A percentile compares a stretch with the other conserved stretches of the same genome.
Evolutionary conservation across 1,140 invertebrate species (phyloP).

Genomic region (Aethina tumida): DNA sequence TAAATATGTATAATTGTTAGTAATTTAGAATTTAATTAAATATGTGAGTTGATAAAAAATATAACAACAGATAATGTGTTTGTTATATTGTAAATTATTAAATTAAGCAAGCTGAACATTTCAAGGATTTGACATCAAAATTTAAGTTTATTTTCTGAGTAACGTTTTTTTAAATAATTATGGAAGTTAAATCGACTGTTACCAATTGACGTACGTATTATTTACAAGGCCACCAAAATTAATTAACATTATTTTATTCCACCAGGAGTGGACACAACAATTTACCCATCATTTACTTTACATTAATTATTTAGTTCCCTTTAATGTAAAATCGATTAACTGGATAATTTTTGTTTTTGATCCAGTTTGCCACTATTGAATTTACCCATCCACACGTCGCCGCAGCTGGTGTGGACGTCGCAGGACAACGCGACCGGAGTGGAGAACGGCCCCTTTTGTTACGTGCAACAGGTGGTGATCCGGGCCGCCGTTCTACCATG

Average conservation of each 20-base stretch:
- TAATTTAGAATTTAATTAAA: too few species aligned
- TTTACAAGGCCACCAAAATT: background rate
- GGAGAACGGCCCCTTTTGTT: slow-evolving; percentile 54
- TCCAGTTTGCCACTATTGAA: slow-evolving; percentile 67
- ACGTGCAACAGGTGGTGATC: slow-evolving; percentile 73
- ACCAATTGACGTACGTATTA: slow-evolving; percentile 4
- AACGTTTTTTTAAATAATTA: too few species aligned
- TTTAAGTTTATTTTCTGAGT: too few species aligned
- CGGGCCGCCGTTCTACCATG: slow-evolving; percentile 70
- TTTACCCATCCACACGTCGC: slow-evolving; percentile 71
- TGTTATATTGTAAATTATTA: too few species aligned
- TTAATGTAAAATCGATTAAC: background rate
- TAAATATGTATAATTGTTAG: too few species aligned
- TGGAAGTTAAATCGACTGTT: background rate
- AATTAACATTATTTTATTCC: slow-evolving; percentile 4
- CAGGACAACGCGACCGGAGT: slow-evolving; percentile 39
- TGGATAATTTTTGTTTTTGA: slow-evolving; percentile 24
- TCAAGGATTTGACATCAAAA: too few species aligned
- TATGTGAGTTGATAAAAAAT: too few species aligned
- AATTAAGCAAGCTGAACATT: too few species aligned
- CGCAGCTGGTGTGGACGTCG: slow-evolving; percentile 46
- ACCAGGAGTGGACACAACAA: background rate
- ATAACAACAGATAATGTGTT: too few species aligned
- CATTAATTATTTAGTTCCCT: background rate
- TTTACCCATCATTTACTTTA: background rate